These are phyloP conservation scores for Dromaius novaehollandiae DNA, from an alignment of 2,113 vertebrate species.

Conservation along the genomic window DNA sequence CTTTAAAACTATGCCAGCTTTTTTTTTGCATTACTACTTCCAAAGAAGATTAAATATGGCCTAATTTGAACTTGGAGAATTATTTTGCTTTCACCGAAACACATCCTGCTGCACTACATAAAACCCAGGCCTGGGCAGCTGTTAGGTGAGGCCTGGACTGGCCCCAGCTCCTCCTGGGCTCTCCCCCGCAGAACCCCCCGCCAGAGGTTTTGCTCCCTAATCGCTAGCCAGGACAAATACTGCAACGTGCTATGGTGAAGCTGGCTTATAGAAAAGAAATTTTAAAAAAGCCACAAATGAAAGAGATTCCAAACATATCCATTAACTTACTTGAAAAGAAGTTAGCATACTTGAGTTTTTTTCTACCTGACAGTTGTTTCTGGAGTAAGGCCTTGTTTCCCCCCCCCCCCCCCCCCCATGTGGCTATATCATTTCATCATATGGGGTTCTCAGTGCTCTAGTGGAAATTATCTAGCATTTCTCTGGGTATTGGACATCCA, in stretches of 20 bases:
- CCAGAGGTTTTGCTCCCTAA: not conserved
- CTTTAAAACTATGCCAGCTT: not conserved
- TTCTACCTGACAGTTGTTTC: not conserved
- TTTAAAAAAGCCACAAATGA: not conserved
- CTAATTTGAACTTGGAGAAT: conserved; percentile 44
- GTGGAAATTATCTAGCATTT: not conserved
- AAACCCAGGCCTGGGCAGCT: not conserved
- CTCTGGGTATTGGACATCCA: not conserved
- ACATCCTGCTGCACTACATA: not conserved
- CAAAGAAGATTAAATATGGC: conserved; percentile 42
- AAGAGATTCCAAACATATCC: not conserved
- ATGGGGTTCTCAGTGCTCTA: not conserved
- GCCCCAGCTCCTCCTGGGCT: not conserved
- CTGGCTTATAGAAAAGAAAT: not conserved
- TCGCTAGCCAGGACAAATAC: not conserved
- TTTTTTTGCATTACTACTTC: not conserved
- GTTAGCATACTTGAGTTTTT: not conserved
- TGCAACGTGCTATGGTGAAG: not conserved
- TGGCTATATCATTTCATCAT: not conserved
- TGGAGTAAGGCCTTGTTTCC: not conserved
- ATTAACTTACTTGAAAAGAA: not conserved
- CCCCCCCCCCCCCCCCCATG: not conserved
- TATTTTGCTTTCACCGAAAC: conserved; percentile 15
- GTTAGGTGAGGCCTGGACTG: not conserved
- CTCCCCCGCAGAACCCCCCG: not conserved